Evolutionary conservation across 2,113 vertebrate species (phyloP).

Genomic region (Lepidothrix coronata): DNA sequence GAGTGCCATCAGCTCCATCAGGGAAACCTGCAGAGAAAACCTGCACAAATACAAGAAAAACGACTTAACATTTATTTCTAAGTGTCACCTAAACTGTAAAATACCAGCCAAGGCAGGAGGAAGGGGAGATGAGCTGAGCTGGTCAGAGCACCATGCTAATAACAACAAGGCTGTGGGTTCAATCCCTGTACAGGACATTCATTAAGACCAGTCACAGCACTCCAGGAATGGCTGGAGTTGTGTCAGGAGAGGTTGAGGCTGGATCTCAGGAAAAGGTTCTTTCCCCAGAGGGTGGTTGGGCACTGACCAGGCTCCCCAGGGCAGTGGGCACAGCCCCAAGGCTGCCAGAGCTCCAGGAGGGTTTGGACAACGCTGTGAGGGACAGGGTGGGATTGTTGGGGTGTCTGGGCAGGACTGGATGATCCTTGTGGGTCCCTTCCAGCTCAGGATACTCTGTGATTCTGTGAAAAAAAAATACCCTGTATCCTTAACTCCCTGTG

Average conservation of each 20-base stretch:
- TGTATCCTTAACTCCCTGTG: neutral
- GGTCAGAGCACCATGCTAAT: neutral
- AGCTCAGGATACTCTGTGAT: neutral
- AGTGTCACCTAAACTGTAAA: rapidly evolving
- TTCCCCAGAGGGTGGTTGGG: too few species aligned
- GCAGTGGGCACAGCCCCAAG: too few species aligned
- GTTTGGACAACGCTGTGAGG: too few species aligned
- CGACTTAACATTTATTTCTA: too few species aligned
- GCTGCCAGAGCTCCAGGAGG: too few species aligned
- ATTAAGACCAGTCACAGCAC: neutral
- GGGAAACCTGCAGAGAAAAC: neutral
- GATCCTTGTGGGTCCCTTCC: neutral
- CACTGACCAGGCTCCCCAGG: too few species aligned
- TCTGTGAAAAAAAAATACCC: too few species aligned
- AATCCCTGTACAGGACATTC: neutral
- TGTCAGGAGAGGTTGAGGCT: too few species aligned
- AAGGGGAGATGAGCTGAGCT: neutral
- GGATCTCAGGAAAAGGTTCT: too few species aligned
- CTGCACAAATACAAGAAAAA: rapidly evolving
- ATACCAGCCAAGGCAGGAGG: neutral
- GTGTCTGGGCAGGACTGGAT: neutral
- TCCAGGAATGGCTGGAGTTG: too few species aligned
- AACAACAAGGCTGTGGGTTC: neutral
- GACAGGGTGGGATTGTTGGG: too few species aligned
- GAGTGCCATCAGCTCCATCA: neutral